Evolutionary conservation across 2,797 vertebrate species (phyloP).

Genomic region (Notoglanidium macrostoma): DNA sequence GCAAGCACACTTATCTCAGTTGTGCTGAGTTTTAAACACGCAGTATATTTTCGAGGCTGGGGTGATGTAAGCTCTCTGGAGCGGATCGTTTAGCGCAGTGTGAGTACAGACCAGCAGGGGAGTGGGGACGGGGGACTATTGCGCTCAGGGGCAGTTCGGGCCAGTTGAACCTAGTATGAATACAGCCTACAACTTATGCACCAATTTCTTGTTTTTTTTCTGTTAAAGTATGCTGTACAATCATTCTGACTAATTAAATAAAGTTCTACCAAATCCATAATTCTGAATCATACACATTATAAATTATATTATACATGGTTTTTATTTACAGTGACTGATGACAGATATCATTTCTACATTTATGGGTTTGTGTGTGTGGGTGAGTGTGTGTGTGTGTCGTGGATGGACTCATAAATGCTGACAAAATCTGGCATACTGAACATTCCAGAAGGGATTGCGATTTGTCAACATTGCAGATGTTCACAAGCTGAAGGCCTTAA

Average conservation of each 20-base stretch:
- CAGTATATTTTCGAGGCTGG: too few species aligned
- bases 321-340: background rate
- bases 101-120: too few species aligned
- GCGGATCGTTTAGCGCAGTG: too few species aligned
- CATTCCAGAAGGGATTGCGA: slow-evolving; percentile 20
- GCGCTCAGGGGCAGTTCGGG: too few species aligned
- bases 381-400: background rate
- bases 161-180: too few species aligned
- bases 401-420: background rate
- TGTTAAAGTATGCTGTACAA: too few species aligned
- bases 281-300: background rate
- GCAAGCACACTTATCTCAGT: too few species aligned
- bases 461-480: slow-evolving; percentile 2
- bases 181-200: too few species aligned
- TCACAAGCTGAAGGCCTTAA: background rate
- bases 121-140: too few species aligned
- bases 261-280: background rate
- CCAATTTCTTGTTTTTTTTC: too few species aligned
- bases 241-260: background rate
- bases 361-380: background rate
- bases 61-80: too few species aligned
- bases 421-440: slow-evolving; percentile 1
- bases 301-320: background rate
- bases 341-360: background rate
- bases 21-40: too few species aligned